phyloP scores from a whole-genome alignment of 2,113 vertebrate genomes.

The Laterallus jamaicensis region DNA sequence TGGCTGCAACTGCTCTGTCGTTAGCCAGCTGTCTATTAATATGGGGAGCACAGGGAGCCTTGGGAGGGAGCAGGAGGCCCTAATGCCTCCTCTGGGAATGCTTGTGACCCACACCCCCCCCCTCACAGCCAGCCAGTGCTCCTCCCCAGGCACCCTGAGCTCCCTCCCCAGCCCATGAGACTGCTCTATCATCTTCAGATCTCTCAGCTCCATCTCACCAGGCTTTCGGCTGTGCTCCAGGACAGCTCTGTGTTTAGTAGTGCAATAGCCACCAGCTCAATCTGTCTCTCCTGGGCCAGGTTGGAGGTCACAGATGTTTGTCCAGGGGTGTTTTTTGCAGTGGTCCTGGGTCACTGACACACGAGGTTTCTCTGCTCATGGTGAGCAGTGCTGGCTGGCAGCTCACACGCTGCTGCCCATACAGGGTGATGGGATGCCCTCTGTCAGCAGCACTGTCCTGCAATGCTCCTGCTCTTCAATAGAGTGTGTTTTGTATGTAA shows the following conservation, averaged over 20 bases:
- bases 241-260: not conserved
- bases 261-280: not conserved
- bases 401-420: not conserved
- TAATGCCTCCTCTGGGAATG: not conserved
- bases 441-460: not conserved
- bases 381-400: not conserved
- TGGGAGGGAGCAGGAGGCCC: not conserved
- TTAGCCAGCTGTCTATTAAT: not conserved
- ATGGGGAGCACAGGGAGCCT: not conserved
- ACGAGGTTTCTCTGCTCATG: accelerated
- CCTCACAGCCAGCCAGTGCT: not conserved
- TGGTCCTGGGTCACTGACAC: not conserved
- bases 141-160: not conserved
- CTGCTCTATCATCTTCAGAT: not conserved
- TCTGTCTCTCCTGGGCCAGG: accelerated
- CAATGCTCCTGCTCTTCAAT: not conserved
- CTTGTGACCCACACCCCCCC: not conserved
- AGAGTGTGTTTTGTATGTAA: not conserved
- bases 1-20: not conserved
- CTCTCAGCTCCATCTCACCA: not conserved
- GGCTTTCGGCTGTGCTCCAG: not conserved
- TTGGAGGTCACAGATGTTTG: not conserved
- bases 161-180: not conserved
- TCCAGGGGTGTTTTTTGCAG: accelerated
- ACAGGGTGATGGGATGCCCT: not conserved